Evolutionary conservation across 2,888 invertebrate genomes (phyloP).

Genomic region (Onchidella celtica): DNA sequence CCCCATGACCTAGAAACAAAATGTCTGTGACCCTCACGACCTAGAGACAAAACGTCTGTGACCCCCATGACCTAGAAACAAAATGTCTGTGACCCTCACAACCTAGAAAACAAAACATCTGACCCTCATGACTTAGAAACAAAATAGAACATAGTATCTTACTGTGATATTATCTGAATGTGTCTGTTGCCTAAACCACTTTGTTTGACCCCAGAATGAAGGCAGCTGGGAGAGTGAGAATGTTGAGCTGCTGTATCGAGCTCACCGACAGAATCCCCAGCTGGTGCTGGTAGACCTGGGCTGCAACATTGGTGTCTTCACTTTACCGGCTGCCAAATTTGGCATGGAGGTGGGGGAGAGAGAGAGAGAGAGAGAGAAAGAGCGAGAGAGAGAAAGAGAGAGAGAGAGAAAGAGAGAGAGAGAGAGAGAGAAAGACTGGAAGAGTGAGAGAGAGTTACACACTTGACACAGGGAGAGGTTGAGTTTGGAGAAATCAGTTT

Average conservation of each 20-base stretch:
- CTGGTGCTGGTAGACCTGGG: conserved; percentile 45
- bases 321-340: conserved; percentile 39
- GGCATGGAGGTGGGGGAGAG: conserved; percentile 10
- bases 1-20: too few species aligned
- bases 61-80: too few species aligned
- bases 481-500: too few species aligned
- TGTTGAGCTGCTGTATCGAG: conserved; percentile 26
- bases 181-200: too few species aligned
- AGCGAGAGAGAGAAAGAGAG: neutral
- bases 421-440: neutral
- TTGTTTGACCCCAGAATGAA: too few species aligned
- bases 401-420: conserved; percentile 16
- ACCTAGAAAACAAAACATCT: too few species aligned
- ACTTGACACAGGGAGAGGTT: neutral
- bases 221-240: conserved; percentile 37
- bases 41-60: too few species aligned
- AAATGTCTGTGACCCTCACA: too few species aligned
- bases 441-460: neutral
- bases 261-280: conserved; percentile 8
- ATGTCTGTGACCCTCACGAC: too few species aligned
- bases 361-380: conserved; percentile 7
- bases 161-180: too few species aligned
- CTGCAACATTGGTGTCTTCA: conserved; percentile 42
- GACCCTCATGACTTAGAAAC: too few species aligned
- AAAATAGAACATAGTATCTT: too few species aligned